Percentiles rank a stretch among this genome's conserved stretches.
phyloP scores from a whole-genome alignment of 2,888 invertebrate genomes.

The Drosophila recens region DNA sequence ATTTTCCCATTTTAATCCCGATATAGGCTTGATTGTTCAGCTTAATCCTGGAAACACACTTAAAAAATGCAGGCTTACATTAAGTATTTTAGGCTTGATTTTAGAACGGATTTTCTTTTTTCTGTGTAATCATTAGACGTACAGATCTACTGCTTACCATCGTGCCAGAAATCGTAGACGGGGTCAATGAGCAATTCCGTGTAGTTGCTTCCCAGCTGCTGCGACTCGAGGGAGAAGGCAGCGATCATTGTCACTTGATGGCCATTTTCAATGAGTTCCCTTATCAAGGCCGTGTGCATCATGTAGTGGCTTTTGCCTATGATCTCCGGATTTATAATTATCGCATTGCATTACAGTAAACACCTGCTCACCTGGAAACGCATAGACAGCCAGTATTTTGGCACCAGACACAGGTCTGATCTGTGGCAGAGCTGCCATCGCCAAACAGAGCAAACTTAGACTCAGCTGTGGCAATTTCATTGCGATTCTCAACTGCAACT shows the following conservation, averaged over 20 bases:
- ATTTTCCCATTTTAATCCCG: too few species aligned
- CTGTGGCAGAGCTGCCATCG: conserved; percentile 36
- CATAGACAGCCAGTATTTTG: conserved; percentile 85
- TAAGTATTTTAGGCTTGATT: too few species aligned
- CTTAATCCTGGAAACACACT: too few species aligned
- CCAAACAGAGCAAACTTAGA: conserved; percentile 19
- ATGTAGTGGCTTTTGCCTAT: conserved; percentile 85
- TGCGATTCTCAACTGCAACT: not conserved
- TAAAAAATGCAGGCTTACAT: too few species aligned
- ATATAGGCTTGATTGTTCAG: too few species aligned
- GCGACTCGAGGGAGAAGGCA: conserved; percentile 69
- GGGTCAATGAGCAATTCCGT: conserved; percentile 84
- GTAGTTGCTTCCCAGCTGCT: conserved; percentile 80
- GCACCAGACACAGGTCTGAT: conserved; percentile 58
- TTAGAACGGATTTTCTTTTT: too few species aligned
- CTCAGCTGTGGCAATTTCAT: conserved; percentile 37
- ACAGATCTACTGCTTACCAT: conserved; percentile 68
- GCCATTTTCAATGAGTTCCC: conserved; percentile 84
- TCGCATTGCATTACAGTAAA: not conserved
- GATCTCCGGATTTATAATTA: not conserved
- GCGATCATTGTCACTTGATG: conserved; percentile 83
- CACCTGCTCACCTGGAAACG: conserved; percentile 79
- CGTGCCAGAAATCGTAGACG: conserved; percentile 82
- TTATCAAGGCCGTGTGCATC: conserved; percentile 85
- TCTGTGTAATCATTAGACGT: not conserved